phyloP scores from a whole-genome alignment of 2,113 vertebrate species.

The Nothoprocta perdicaria region DNA sequence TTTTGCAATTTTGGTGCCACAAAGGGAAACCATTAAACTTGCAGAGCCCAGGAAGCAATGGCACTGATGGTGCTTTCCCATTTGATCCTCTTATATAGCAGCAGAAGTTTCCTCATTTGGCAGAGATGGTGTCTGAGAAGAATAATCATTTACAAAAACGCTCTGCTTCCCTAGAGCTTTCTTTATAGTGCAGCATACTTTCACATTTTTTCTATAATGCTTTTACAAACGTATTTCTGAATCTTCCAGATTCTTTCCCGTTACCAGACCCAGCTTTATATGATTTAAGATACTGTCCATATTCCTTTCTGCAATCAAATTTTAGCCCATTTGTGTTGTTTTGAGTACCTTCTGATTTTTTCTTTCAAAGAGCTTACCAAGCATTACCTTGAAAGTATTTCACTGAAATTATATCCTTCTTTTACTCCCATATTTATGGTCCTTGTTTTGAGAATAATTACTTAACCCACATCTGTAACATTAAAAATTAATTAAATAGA shows the following conservation, averaged over 20 bases:
- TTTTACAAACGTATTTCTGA: conserved; percentile 17
- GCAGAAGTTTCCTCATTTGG: background rate
- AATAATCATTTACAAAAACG: accelerated
- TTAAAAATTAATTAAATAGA: background rate
- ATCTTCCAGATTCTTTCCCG: background rate
- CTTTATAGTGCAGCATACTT: background rate
- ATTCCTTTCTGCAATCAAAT: conserved; percentile 39
- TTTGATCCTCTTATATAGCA: background rate
- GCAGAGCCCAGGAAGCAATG: background rate
- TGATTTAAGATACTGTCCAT: background rate
- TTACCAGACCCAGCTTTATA: background rate
- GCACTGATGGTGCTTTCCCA: background rate
- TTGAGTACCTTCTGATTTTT: conserved; percentile 14
- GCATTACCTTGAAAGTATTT: conserved; percentile 11
- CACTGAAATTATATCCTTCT: background rate
- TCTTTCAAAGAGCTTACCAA: conserved; percentile 21
- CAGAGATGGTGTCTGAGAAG: background rate
- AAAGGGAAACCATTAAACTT: background rate
- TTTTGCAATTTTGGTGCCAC: background rate
- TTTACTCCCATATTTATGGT: background rate
- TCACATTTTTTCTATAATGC: background rate
- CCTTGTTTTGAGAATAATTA: conserved; percentile 27
- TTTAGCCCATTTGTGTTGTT: conserved; percentile 23
- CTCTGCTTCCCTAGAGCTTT: background rate
- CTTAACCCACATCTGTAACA: background rate